These are phyloP conservation scores for Clanis bilineata DNA, from an alignment of 2,888 invertebrate genomes.

Conservation along the genomic window DNA sequence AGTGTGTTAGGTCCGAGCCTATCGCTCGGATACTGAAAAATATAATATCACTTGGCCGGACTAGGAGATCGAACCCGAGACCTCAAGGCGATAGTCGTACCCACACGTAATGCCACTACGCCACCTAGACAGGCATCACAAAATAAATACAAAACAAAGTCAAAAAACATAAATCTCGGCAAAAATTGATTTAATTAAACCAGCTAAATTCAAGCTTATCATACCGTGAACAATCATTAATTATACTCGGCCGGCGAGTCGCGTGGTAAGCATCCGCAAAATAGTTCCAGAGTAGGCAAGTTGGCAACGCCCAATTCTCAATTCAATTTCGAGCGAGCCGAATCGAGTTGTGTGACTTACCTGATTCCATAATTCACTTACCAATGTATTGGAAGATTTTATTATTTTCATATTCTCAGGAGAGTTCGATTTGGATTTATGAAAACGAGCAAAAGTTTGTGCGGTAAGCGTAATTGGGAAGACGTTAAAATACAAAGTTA, in stretches of 20 bases:
- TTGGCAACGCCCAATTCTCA: constrained; percentile 20
- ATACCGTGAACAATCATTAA: constrained; percentile 13
- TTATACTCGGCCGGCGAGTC: constrained; percentile 4
- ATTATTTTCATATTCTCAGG: neutral
- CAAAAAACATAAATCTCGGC: neutral
- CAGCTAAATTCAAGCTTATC: neutral
- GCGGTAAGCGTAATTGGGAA: too few species aligned
- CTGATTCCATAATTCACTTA: constrained; percentile 13
- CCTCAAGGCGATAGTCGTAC: too few species aligned
- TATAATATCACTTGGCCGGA: too few species aligned
- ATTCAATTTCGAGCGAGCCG: constrained; percentile 17
- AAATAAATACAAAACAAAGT: too few species aligned
- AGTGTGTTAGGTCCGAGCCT: too few species aligned
- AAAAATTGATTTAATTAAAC: neutral
- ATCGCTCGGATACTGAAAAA: too few species aligned
- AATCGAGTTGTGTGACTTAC: constrained; percentile 15
- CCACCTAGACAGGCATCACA: too few species aligned
- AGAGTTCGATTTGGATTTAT: neutral
- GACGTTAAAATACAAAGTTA: too few species aligned
- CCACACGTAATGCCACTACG: too few species aligned
- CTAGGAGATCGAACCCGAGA: too few species aligned
- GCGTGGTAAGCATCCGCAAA: constrained; percentile 17
- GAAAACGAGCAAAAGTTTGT: too few species aligned
- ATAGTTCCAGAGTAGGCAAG: constrained; percentile 14
- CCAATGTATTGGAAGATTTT: constrained; percentile 2